A percentile compares a stretch with the other conserved stretches of the same genome.
Evolutionary conservation across 2,888 invertebrate genomes (phyloP).

Genomic region (Aphodius granarius): DNA sequence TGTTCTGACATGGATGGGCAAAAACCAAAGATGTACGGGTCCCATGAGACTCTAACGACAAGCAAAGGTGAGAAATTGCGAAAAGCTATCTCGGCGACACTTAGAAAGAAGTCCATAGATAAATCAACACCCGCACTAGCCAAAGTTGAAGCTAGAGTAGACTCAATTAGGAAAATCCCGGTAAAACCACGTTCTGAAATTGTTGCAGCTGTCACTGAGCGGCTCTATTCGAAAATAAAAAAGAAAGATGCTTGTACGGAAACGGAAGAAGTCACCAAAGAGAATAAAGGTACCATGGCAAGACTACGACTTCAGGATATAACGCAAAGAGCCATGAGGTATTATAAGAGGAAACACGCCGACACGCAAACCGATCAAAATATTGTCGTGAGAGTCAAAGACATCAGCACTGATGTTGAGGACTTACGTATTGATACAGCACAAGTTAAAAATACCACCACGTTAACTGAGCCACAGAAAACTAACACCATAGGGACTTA

Average conservation of each 20-base stretch:
- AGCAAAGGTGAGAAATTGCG: conserved; percentile 43
- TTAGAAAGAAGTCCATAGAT: conserved; percentile 40
- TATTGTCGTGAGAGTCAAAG: conserved; percentile 59
- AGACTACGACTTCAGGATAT: conserved; percentile 61
- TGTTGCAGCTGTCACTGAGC: conserved; percentile 70
- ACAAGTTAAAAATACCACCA: conserved; percentile 49
- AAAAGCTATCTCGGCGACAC: conserved; percentile 33
- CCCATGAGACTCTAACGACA: conserved; percentile 43
- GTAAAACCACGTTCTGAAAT: conserved; percentile 65
- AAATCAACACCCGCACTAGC: conserved; percentile 34
- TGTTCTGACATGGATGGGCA: conserved; percentile 41
- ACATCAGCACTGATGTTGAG: conserved; percentile 59
- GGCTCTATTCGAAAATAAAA: conserved; percentile 66
- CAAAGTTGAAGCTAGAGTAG: conserved; percentile 42
- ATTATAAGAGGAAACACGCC: conserved; percentile 57
- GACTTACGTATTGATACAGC: conserved; percentile 56
- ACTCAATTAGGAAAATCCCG: conserved; percentile 40
- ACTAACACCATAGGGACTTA: conserved; percentile 56
- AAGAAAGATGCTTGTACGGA: conserved; percentile 54
- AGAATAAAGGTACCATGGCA: conserved; percentile 44
- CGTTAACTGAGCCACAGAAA: conserved; percentile 52
- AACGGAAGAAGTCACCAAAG: conserved; percentile 41
- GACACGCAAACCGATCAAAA: conserved; percentile 62
- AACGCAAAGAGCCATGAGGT: conserved; percentile 61
- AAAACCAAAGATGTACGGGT: conserved; percentile 36